Percentiles rank a stretch among this genome's conserved stretches.
Evolutionary conservation across 2,888 invertebrate genomes (phyloP).

Genomic region (Acleris laterana): DNA sequence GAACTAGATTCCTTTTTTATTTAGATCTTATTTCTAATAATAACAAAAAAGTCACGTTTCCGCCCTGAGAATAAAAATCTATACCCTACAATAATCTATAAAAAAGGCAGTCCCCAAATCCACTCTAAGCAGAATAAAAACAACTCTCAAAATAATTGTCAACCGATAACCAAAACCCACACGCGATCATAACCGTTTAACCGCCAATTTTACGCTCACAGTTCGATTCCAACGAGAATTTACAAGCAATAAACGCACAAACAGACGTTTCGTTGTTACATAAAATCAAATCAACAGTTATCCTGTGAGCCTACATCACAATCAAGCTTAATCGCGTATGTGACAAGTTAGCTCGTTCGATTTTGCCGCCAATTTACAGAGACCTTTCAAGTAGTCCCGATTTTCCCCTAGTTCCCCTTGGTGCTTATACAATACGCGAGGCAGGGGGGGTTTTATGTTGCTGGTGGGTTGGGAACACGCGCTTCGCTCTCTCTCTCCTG

Average conservation of each 20-base stretch:
- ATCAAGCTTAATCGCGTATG: conserved; percentile 83
- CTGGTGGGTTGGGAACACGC: conserved; percentile 65
- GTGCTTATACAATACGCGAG: conserved; percentile 45
- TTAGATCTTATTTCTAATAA: no score
- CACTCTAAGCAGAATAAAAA: conserved; percentile 45
- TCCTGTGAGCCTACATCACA: conserved; percentile 83
- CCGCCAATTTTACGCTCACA: conserved; percentile 78
- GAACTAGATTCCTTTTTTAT: no score
- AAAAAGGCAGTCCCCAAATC: neutral
- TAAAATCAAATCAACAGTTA: conserved; percentile 85
- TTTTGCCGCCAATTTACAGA: conserved; percentile 44
- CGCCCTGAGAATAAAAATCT: no score
- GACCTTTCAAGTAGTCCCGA: conserved; percentile 36
- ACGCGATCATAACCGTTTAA: conserved; percentile 77
- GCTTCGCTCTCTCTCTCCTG: conserved; percentile 69
- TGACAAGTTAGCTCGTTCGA: conserved; percentile 79
- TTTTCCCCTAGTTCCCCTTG: conserved; percentile 35
- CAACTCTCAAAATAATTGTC: conserved; percentile 61
- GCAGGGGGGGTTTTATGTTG: conserved; percentile 45
- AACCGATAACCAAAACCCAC: conserved; percentile 63
- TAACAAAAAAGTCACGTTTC: no score
- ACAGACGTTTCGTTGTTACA: conserved; percentile 82
- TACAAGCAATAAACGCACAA: conserved; percentile 81
- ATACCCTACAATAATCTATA: no score
- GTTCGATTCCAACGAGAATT: conserved; percentile 76